Percentiles rank a stretch among this genome's conserved stretches.
Evolutionary conservation across 2,888 invertebrate species (phyloP).

Genomic region (Idaea aversata): DNA sequence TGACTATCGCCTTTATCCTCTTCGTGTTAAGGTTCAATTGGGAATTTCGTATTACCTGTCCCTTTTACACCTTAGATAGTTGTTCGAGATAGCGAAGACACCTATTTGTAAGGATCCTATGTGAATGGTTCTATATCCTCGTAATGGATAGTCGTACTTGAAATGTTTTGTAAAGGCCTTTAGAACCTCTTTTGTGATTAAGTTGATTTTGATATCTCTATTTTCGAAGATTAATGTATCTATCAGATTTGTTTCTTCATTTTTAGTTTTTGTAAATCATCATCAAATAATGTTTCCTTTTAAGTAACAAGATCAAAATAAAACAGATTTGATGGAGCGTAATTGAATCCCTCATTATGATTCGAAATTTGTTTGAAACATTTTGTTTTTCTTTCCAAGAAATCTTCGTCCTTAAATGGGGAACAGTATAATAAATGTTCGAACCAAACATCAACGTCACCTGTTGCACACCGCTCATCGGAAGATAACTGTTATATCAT

Average conservation of each 20-base stretch:
- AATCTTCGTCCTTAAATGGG: conserved; percentile 1
- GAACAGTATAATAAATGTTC: conserved; percentile 9
- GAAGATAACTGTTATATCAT: conserved; percentile 7
- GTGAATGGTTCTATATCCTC: conserved; percentile 48
- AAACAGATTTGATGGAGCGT: background rate
- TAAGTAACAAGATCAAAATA: background rate
- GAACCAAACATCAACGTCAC: conserved; percentile 14
- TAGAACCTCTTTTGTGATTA: conserved; percentile 20
- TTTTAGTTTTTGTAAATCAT: background rate
- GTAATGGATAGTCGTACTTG: conserved; percentile 41
- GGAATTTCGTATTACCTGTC: conserved; percentile 44
- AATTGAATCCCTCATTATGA: background rate
- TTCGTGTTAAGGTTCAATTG: conserved; percentile 54
- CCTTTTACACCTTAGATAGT: conserved; percentile 41
- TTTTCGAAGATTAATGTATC: conserved; percentile 3
- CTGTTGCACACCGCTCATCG: conserved; percentile 16
- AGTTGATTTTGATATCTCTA: conserved; percentile 22
- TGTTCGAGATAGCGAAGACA: conserved; percentile 49
- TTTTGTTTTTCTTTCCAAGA: conserved; percentile 9
- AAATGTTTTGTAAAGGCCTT: conserved; percentile 35
- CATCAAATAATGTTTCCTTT: background rate
- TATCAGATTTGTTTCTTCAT: background rate
- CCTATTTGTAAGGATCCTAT: conserved; percentile 43
- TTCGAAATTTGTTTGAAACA: conserved; percentile 12
- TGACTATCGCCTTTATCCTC: conserved; percentile 50